Evolutionary conservation across 2,888 invertebrate species (phyloP).

Genomic region (Hecatera dysodea): DNA sequence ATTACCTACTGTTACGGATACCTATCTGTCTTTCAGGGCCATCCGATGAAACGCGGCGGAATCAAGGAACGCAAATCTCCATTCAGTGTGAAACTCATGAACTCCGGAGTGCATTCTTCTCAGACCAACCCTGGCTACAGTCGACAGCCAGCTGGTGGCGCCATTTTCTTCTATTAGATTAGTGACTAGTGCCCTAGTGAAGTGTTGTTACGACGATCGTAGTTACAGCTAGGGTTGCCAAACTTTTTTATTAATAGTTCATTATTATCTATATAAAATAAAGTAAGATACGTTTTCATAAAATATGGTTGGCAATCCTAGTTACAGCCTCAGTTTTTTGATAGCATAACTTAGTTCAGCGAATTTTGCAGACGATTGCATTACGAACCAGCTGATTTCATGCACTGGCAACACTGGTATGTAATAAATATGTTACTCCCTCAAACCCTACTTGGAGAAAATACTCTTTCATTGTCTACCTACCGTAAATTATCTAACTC

Average conservation of each 20-base stretch:
- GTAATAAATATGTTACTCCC: neutral
- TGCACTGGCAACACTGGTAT: neutral
- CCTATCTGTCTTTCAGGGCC: conserved; percentile 80
- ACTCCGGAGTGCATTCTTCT: conserved; percentile 95
- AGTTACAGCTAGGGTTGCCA: no score
- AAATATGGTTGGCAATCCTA: no score
- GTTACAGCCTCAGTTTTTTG: neutral
- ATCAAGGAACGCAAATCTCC: conserved; percentile 92
- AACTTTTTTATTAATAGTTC: no score
- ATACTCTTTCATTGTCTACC: neutral
- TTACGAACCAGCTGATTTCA: neutral
- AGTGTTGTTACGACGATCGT: neutral
- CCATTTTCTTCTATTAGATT: conserved; percentile 93
- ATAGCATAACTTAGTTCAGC: neutral
- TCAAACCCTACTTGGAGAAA: neutral
- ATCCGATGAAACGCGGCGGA: conserved; percentile 92
- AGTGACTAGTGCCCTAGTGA: no score
- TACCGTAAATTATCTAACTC: neutral
- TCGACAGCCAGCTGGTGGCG: conserved; percentile 94
- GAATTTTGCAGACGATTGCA: conserved; percentile 6
- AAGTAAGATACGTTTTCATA: no score
- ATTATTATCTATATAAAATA: no score
- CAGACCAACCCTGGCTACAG: conserved; percentile 96
- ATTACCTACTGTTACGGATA: neutral
- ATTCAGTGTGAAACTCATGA: conserved; percentile 94